These are phyloP conservation scores for Noturus placidus DNA, from an alignment of 2,113 vertebrate species.

Conservation along the genomic window DNA sequence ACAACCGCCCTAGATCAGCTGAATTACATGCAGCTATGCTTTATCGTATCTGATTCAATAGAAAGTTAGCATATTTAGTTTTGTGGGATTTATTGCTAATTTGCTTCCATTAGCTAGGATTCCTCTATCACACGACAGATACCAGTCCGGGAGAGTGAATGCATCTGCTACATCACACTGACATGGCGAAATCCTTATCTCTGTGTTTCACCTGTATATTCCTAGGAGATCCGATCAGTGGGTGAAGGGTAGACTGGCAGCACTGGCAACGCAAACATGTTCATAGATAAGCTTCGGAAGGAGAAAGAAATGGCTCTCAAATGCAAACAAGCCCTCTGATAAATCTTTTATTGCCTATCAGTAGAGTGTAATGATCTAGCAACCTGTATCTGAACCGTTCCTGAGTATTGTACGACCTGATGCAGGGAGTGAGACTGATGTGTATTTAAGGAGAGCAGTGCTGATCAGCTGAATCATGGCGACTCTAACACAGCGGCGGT, in stretches of 20 bases:
- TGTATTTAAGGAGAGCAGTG: not conserved
- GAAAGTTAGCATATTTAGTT: not conserved
- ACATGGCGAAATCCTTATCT: not conserved
- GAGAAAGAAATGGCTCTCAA: not conserved
- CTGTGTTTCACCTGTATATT: not conserved
- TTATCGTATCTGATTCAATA: not conserved
- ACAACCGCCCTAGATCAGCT: no score
- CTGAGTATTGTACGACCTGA: not conserved
- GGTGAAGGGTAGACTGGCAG: not conserved
- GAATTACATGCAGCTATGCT: not conserved
- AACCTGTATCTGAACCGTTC: not conserved
- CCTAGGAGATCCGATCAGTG: not conserved
- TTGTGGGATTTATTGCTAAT: not conserved
- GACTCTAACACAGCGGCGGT: not conserved
- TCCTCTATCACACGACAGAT: not conserved
- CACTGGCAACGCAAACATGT: not conserved
- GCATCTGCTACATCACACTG: not conserved
- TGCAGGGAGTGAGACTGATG: not conserved
- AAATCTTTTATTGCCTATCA: constrained; percentile 1
- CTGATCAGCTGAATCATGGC: not conserved
- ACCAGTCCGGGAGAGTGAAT: not conserved
- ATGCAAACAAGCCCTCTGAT: not conserved
- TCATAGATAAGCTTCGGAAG: not conserved
- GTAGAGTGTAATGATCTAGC: not conserved
- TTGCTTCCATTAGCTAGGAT: not conserved